phyloP scores from a whole-genome alignment of 2,113 vertebrate species.

The Poecile atricapillus region DNA sequence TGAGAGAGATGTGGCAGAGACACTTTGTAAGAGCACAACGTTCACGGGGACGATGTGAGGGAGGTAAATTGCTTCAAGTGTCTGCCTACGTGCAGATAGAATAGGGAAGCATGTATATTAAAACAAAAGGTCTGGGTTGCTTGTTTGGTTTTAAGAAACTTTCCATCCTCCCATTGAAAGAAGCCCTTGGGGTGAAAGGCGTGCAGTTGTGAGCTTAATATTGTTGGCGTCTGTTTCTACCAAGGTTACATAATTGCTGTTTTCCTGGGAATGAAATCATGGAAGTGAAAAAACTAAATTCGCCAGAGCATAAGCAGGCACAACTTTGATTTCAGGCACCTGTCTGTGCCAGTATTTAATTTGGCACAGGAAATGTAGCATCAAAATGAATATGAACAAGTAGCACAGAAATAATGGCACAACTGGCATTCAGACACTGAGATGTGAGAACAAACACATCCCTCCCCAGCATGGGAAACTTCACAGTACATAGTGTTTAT shows the following conservation, averaged over 20 bases:
- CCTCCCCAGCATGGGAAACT: neutral
- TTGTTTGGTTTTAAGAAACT: slow-evolving; percentile 60
- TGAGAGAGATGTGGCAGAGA: neutral
- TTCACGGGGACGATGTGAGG: neutral
- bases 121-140: slow-evolving; percentile 20
- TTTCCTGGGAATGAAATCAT: slow-evolving; percentile 54
- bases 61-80: neutral
- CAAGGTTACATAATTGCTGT: slow-evolving; percentile 43
- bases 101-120: neutral
- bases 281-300: slow-evolving; percentile 43
- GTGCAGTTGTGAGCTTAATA: neutral
- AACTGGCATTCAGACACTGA: neutral
- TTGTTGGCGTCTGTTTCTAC: slow-evolving; percentile 9
- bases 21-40: neutral
- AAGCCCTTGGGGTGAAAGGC: slow-evolving; percentile 7
- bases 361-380: slow-evolving; percentile 31
- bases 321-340: slow-evolving; percentile 57
- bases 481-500: neutral
- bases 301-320: slow-evolving; percentile 4
- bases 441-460: neutral
- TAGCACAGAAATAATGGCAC: slow-evolving; percentile 26
- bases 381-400: slow-evolving; percentile 38
- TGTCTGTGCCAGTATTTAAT: slow-evolving; percentile 54
- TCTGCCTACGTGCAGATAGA: slow-evolving; percentile 30
- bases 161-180: slow-evolving; percentile 57